Evolutionary conservation across 2,113 vertebrate species (phyloP).

Genomic region (Brachyistius frenatus): DNA sequence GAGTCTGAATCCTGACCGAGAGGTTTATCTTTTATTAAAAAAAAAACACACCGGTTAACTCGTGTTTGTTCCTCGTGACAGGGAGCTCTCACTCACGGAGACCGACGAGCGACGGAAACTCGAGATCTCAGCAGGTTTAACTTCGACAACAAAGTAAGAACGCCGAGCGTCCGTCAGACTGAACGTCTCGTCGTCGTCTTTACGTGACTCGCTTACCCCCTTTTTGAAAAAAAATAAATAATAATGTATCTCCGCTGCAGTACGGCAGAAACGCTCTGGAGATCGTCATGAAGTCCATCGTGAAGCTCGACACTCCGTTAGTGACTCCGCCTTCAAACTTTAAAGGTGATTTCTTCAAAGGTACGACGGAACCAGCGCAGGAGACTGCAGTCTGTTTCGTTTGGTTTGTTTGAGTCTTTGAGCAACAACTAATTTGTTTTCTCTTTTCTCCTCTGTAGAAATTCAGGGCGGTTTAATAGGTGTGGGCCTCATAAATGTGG

Average conservation of each 20-base stretch:
- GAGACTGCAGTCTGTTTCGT: not conserved
- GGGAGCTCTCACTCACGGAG: slow-evolving; percentile 98
- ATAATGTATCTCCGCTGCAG: slow-evolving; percentile 75
- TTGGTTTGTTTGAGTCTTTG: not conserved
- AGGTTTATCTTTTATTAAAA: not conserved
- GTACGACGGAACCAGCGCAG: slow-evolving; percentile 71
- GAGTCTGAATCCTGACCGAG: too few relatives aligned
- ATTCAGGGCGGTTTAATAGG: slow-evolving; percentile 95
- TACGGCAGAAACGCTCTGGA: slow-evolving; percentile 98
- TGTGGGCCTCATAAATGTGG: slow-evolving; percentile 95
- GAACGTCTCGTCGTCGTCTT: not conserved
- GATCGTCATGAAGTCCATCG: slow-evolving; percentile 99
- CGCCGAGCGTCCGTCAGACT: not conserved
- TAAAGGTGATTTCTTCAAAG: slow-evolving; percentile 98
- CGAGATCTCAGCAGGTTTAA: slow-evolving; percentile 98
- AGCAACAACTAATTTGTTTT: too few relatives aligned
- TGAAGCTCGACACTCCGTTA: slow-evolving; percentile 93
- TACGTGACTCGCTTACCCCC: not conserved
- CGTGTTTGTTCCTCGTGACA: slow-evolving; percentile 61
- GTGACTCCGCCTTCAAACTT: slow-evolving; percentile 94
- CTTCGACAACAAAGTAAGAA: slow-evolving; percentile 96
- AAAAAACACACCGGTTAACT: not conserved
- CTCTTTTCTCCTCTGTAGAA: slow-evolving; percentile 82
- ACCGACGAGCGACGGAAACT: slow-evolving; percentile 97
- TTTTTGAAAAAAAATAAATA: too few relatives aligned